phyloP scores from a whole-genome alignment of 2,888 invertebrate genomes.

The Fragum sueziense region DNA sequence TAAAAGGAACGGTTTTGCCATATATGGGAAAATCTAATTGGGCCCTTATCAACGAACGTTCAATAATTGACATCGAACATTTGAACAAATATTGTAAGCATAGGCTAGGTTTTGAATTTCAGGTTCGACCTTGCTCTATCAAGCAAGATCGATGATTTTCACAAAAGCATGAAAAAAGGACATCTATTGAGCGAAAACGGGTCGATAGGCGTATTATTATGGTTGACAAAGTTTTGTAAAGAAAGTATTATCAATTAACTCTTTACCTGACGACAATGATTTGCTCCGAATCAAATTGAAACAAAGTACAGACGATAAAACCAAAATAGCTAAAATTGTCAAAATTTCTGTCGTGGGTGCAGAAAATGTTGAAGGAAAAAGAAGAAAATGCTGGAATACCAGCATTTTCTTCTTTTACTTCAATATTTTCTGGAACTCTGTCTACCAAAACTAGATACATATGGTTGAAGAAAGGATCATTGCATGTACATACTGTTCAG shows the following conservation, averaged over 20 bases:
- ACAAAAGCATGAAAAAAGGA: slow-evolving; percentile 42
- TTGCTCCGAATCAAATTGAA: too few species aligned
- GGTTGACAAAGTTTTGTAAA: slow-evolving; percentile 38
- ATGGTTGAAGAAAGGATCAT: too few species aligned
- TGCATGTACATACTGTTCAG: slow-evolving; percentile 27
- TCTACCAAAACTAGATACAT: too few species aligned
- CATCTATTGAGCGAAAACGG: slow-evolving; percentile 42
- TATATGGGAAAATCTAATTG: slow-evolving; percentile 6
- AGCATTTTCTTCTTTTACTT: too few species aligned
- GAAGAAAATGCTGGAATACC: too few species aligned
- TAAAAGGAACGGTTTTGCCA: not conserved
- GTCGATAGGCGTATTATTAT: slow-evolving; percentile 44
- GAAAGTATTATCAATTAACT: slow-evolving; percentile 32
- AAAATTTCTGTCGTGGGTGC: too few species aligned
- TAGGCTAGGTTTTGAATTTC: slow-evolving; percentile 51
- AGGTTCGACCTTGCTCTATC: slow-evolving; percentile 40
- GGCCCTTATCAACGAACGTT: slow-evolving; percentile 7
- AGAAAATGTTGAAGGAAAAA: too few species aligned
- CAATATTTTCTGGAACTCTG: too few species aligned
- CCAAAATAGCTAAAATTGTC: too few species aligned
- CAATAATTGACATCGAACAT: slow-evolving; percentile 14
- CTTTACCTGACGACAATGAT: too few species aligned
- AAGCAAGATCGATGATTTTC: slow-evolving; percentile 33
- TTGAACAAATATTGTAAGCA: slow-evolving; percentile 20
- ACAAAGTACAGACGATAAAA: too few species aligned